Percentiles rank a stretch among this genome's conserved stretches.
Evolutionary conservation across 2,797 vertebrate species (phyloP).

Genomic region (Taeniopygia guttata): DNA sequence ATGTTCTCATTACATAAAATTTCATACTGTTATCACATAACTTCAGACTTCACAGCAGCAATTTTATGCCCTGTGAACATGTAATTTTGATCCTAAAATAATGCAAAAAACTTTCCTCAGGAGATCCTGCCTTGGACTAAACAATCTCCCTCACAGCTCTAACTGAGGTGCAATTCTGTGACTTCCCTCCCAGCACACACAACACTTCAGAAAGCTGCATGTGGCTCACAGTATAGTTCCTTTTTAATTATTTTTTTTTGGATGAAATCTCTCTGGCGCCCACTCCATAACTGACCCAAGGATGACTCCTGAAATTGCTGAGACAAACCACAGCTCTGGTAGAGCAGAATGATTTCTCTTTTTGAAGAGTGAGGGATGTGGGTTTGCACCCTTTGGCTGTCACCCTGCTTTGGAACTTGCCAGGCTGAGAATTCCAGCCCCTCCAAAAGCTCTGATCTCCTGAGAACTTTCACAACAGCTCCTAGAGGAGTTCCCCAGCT

Average conservation of each 20-base stretch:
- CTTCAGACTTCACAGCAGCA: neutral
- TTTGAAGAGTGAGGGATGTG: neutral
- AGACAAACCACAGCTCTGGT: accelerated
- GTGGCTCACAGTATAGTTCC: accelerated
- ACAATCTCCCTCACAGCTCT: neutral
- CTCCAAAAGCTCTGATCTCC: neutral
- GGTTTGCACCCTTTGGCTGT: neutral
- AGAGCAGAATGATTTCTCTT: accelerated
- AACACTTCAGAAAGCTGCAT: neutral
- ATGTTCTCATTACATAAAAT: neutral
- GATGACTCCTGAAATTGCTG: neutral
- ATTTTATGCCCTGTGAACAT: neutral
- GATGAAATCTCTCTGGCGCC: neutral
- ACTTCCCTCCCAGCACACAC: neutral
- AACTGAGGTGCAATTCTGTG: neutral
- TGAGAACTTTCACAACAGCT: neutral
- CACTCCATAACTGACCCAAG: accelerated
- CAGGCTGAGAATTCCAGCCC: neutral
- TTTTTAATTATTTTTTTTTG: neutral
- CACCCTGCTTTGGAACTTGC: neutral
- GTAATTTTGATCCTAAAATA: neutral
- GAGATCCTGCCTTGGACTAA: neutral
- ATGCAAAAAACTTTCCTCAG: neutral
- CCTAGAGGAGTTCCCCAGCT: neutral
- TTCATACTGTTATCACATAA: neutral